Base-by-base conservation (phyloP, 2,888 invertebrate species). In the Stenolophus ochropezus region DNA sequence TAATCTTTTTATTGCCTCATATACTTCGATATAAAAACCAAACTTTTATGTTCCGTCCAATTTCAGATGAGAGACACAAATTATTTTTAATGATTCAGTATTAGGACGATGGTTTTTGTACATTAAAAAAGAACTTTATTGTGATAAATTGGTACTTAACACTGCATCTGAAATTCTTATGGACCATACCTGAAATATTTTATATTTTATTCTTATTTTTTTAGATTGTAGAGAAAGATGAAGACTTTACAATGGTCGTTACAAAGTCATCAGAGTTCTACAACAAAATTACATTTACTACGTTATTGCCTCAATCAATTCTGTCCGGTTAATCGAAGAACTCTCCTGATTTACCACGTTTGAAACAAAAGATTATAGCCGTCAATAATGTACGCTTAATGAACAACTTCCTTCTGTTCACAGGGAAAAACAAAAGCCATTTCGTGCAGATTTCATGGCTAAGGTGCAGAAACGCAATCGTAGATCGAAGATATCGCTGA, bases 61-160 rank as follows among this genome's bases (percentile, higher is more conserved):
- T 69, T 42, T 69, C 6, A 8, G 42, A 65, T 16, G 6, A 20
- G 23, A 49, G 49, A 73, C 14, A 21, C 73, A 73, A 73, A 73
- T 73, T 73, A 73, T 73, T 73, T 73, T 73, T 73, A 73, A 73
- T 73, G 73, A 73, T 73, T 73, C 25, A 20, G 20, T 73, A 73
- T 73, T 73, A 73, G 73, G 21, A 23, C 56, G 76, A 56, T 58
- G 58, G 53, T n/a, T 58, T 75, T 21, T 58, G 58, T 42, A 25
- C 75, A 27, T 75, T 76, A 58, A 76, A 76, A 20, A 76, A 20
- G 56, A 33, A 76, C 33, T 58, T 76, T 76, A 76, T 76, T 76
- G 56, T 58, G 76, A 76, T 76, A 76, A 76, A 76, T 76, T 76
- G 58, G 76, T 76, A 76, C 76, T 76, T 76, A 58, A 75, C 8